Base-by-base conservation (phyloP, 2,113 vertebrate species). In the Garra rufa region DNA sequence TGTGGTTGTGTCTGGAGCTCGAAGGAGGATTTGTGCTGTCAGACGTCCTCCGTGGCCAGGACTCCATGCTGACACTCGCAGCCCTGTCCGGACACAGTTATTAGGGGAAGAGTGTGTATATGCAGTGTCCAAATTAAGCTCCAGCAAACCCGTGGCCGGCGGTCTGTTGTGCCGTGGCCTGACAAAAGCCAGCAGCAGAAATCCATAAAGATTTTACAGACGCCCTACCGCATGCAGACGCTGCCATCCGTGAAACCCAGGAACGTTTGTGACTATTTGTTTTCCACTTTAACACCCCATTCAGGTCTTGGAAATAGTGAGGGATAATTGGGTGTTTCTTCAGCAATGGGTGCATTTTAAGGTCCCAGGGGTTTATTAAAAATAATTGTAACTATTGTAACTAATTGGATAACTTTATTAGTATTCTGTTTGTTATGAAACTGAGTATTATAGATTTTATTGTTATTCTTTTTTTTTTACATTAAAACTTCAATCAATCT, bases 11-110 rank as follows among this genome's bases (percentile, higher is more conserved):
- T 50, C 84, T 43, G 67, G 85, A 83, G 85, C 73, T 85, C 38
- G 30, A 24, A 10, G 43, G 46, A 85, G 83, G 83, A 88, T 88
- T 86, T 86, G 61, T 81, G 43, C 34, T 83, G 88, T 87, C 79
- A 80, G 26, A 76, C 38, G 0, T 61, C 57, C n/a, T 61, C 73
- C 46, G 34, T 28, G 43, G 70, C 46, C 24, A 57, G 17, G 13
- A 38, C 48, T 69, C 26, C 69, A 50, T 34, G n/a, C 43, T 48
- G 38, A 41, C 46, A 81, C 44, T 19, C 34, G 26, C 24, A 10
- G 34, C 55, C 55, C 11, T 1, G n/a, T 61, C 76, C 26, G n/a
- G 55, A 10, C n/a, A 63, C 13, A n/a, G n/a, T 61, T 74, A 59
- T 59, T 34, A 19, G 21, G 9, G 65, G n/a, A 43, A 46, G 38